A percentile compares a stretch with the other conserved stretches of the same genome.
phyloP scores from a whole-genome alignment of 2,797 vertebrate genomes.

The Sarcophilus harrisii region DNA sequence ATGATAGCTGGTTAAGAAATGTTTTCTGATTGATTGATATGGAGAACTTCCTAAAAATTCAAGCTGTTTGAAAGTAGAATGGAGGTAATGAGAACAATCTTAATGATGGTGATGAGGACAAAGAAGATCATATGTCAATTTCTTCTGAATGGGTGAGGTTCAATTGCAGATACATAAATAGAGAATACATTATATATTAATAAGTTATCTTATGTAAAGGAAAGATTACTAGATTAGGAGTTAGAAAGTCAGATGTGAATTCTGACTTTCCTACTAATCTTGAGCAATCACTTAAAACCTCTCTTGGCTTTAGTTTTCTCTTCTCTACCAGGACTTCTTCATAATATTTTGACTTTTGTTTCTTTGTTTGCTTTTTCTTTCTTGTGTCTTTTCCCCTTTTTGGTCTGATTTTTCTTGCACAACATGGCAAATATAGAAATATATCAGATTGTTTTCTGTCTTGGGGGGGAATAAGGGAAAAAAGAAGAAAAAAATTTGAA shows the following conservation, averaged over 20 bases:
- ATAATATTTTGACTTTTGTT: no score
- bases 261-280: neutral
- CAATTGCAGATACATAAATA: neutral
- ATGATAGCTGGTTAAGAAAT: neutral
- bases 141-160: neutral
- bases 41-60: neutral
- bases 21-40: neutral
- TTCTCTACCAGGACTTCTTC: neutral
- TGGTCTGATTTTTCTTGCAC: no score
- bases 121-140: neutral
- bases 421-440: no score
- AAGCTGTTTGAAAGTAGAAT: neutral
- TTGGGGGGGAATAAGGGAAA: no score
- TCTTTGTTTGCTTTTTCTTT: no score
- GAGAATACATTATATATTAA: neutral
- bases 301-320: neutral
- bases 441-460: no score
- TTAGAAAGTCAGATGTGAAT: neutral
- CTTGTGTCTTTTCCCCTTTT: no score
- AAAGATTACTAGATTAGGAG: neutral
- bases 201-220: neutral
- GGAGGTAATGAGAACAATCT: neutral
- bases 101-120: neutral
- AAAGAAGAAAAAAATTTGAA: no score
- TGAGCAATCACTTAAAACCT: neutral